Base-by-base conservation (phyloP, 2,113 vertebrate genomes). In the Platichthys stellatus region DNA sequence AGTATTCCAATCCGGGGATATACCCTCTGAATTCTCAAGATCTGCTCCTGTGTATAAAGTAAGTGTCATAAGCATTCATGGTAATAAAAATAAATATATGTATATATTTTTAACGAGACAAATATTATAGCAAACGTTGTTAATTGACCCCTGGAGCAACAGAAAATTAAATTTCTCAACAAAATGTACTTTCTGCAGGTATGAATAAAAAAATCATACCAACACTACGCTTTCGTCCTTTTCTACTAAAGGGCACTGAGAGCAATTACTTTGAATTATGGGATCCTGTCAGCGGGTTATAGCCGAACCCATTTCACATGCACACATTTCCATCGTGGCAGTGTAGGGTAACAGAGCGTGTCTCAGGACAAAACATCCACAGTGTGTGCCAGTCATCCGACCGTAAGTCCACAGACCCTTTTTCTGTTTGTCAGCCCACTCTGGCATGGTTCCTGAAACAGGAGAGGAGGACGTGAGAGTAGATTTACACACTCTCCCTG, bases 391-490 rank as follows among this genome's bases (percentile, higher is more conserved):
- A 74, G 26, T 40, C 62, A 31, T 31, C 31, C 31, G 31, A 31
- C 31, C 31, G 31, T 31, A 31, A 7, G 31, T 7, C 31, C 31
- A 72, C 73, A 72, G 66, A 62, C 67, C 56, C 59, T 74, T 78
- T 79, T 71, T 59, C 69, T 24, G 62, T 74, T 54, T 40, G 59
- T 71, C 21, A 23, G 54, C 68, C 15, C 51, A 45, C 62, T 64
- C 54, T 74, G 79, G 66, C 26, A 28, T 43, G 68, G 40, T 47
- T 84, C 54, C 63, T 76, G 85, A 88, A 92, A 89, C 54, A 23
- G 65, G 79, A 87, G 82, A 73, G 69, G 69, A 58, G 78, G 65
- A 57, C 14, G 14, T 62, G 51, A 74, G 77, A 67, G 82, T 67
- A 80, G 61, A 56, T 67, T 78, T 74, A 79, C 73, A 38, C 51